Conservation (phyloP, 2,888 invertebrate species). For the Ophonus ardosiacus region DNA sequence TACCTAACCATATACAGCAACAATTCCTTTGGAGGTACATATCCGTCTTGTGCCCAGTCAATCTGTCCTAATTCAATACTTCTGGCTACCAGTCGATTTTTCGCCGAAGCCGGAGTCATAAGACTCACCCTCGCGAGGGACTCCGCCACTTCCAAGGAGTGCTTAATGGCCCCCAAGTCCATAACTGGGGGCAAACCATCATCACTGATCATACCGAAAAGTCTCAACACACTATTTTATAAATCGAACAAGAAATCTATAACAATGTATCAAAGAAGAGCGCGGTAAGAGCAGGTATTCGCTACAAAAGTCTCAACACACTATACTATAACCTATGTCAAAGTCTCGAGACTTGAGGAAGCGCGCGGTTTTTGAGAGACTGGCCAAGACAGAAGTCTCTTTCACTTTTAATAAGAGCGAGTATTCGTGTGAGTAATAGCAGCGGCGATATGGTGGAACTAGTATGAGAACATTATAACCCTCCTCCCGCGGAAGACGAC, state of each 20-base stretch:
- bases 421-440: conserved; percentile 52
- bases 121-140: conserved; percentile 79
- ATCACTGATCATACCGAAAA: conserved; percentile 39
- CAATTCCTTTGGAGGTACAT: conserved; percentile 80
- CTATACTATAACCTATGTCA: background rate
- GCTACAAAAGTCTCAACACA: background rate
- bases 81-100: conserved; percentile 78
- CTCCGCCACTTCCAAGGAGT: conserved; percentile 79
- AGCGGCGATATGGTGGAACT: conserved; percentile 19
- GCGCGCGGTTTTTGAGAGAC: conserved; percentile 28
- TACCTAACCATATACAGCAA: conserved; percentile 83
- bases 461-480: background rate
- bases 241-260: background rate
- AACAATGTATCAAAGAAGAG: background rate
- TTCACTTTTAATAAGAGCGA: conserved; percentile 59
- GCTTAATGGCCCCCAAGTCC: conserved; percentile 71
- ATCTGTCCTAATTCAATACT: conserved; percentile 77
- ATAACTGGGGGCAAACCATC: conserved; percentile 6
- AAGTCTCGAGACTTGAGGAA: conserved; percentile 17
- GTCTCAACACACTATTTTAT: background rate
- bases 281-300: background rate
- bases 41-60: conserved; percentile 74
- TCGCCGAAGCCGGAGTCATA: conserved; percentile 79
- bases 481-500: conserved; percentile 45
- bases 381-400: conserved; percentile 40